Conservation (phyloP, 2,888 invertebrate species). For the Patella depressa region DNA sequence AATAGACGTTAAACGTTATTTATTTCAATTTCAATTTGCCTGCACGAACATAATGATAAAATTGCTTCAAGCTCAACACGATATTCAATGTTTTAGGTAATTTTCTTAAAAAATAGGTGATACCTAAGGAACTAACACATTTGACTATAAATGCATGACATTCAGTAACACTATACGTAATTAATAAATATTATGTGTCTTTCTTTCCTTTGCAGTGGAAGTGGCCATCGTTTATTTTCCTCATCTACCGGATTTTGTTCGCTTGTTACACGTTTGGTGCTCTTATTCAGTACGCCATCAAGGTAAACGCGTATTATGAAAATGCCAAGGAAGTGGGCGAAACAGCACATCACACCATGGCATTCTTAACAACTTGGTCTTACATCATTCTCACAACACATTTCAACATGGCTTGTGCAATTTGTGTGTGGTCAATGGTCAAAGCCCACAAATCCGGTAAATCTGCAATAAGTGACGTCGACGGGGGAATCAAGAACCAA, state of each 20-base stretch:
- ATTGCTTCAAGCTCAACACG: too few relatives aligned
- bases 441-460: neutral
- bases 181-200: neutral
- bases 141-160: too few relatives aligned
- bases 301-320: conserved; percentile 28
- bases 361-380: conserved; percentile 66
- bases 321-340: conserved; percentile 28
- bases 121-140: too few relatives aligned
- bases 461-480: neutral
- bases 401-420: conserved; percentile 41
- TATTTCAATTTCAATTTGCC: too few relatives aligned
- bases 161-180: neutral
- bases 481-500: neutral
- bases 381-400: conserved; percentile 58
- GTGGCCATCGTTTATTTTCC: conserved; percentile 36
- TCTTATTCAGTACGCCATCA: conserved; percentile 17
- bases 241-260: conserved; percentile 39
- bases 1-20: too few relatives aligned
- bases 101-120: too few relatives aligned
- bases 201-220: conserved; percentile 42
- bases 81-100: too few relatives aligned
- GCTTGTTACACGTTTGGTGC: conserved; percentile 33
- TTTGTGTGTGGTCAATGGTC: neutral
- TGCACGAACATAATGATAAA: too few relatives aligned
- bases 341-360: conserved; percentile 39